Conservation (phyloP, 2,888 invertebrate genomes). For the Ophion obscuratus region DNA sequence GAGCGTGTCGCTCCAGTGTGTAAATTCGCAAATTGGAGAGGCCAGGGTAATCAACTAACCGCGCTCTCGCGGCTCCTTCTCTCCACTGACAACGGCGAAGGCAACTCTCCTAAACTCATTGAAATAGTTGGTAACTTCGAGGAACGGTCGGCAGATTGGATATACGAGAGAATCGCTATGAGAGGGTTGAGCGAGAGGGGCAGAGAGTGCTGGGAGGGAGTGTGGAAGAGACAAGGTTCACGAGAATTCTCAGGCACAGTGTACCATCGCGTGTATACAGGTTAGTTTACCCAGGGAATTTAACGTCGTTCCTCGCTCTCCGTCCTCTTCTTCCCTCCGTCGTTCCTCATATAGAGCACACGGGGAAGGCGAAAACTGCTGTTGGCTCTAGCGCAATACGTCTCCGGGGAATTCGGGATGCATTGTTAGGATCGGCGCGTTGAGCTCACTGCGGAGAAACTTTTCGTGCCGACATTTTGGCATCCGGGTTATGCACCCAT, state of each 20-base stretch:
- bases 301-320: slow-evolving; percentile 29
- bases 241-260: slow-evolving; percentile 52
- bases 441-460: slow-evolving; percentile 11
- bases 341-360: slow-evolving; percentile 31
- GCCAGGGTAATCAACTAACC: slow-evolving; percentile 79
- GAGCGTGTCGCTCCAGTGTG: slow-evolving; percentile 59
- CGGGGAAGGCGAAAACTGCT: not conserved
- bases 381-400: slow-evolving; percentile 13
- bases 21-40: slow-evolving; percentile 79
- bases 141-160: slow-evolving; percentile 31
- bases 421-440: slow-evolving; percentile 17
- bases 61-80: slow-evolving; percentile 71
- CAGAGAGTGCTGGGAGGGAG: not conserved
- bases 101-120: slow-evolving; percentile 76
- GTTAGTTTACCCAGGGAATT: slow-evolving; percentile 65
- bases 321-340: slow-evolving; percentile 2
- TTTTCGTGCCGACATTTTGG: slow-evolving; percentile 10
- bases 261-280: slow-evolving; percentile 9
- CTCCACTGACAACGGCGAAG: slow-evolving; percentile 34
- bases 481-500: not conserved
- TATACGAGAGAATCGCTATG: slow-evolving; percentile 8
- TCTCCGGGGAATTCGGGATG: not conserved
- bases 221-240: slow-evolving; percentile 24
- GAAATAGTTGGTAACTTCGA: slow-evolving; percentile 78
- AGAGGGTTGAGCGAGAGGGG: not conserved